Conservation (phyloP, 2,797 vertebrate species). For the Antennarius maculatus region DNA sequence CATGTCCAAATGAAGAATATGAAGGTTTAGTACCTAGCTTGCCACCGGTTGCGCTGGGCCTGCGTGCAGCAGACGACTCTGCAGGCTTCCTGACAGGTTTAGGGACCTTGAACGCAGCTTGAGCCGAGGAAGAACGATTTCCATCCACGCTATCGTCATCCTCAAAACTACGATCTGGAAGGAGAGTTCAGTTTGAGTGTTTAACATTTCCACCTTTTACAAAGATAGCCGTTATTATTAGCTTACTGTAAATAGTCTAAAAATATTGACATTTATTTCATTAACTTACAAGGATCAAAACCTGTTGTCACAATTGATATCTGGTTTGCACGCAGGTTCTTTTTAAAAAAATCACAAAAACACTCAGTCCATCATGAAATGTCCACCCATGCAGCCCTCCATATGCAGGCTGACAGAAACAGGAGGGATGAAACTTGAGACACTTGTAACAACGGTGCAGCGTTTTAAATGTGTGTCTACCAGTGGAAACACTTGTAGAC, state of each 20-base stretch:
- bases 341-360: constrained; percentile 1
- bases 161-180: constrained; percentile 95
- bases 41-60: constrained; percentile 88
- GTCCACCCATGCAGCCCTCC: constrained; percentile 25
- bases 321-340: no score
- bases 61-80: constrained; percentile 87
- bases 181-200: constrained; percentile 11
- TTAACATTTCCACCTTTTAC: constrained; percentile 10
- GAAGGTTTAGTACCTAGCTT: constrained; percentile 86
- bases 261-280: neutral
- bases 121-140: constrained; percentile 89
- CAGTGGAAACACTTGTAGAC: constrained; percentile 5
- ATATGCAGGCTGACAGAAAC: constrained; percentile 42
- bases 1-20: neutral
- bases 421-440: constrained; percentile 42
- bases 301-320: neutral
- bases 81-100: constrained; percentile 91
- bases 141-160: constrained; percentile 98
- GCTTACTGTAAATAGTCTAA: neutral
- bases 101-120: constrained; percentile 94
- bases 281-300: neutral
- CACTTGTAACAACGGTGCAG: constrained; percentile 24
- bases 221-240: neutral
- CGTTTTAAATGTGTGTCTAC: constrained; percentile 10
- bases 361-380: constrained; percentile 25